Evolutionary conservation across 2,888 invertebrate species (phyloP), one percentile per base, ranked within the genome.

Genomic region (Protonemura montana): DNA sequence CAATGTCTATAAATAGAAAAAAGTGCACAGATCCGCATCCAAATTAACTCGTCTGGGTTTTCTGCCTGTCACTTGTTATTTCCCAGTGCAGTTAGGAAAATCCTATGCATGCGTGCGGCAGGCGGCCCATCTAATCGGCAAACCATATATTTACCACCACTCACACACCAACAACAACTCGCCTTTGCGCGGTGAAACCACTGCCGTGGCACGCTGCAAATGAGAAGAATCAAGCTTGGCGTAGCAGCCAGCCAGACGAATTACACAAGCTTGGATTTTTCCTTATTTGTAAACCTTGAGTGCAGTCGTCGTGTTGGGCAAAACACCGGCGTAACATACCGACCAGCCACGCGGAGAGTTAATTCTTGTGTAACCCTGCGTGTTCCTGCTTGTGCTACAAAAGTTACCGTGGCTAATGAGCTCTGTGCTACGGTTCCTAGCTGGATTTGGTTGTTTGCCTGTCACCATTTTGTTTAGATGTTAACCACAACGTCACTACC

Each of bases 271-370:
- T 59, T 3, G 59, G 59, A 59, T 59, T 59, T 59, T 59, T 59
- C 59, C 59, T 59, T 59, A 59, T 59, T 59, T 59, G 59, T 59
- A 59, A 59, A 59, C 59, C 59, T 59, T 59, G 59, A 59, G 59
- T 59, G 59, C 59, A 59, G 59, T 59, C 21, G 59, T 21, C 59
- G 59, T 21, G 59, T 59, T 59, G 1, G 21, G 21, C 59, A 2
- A 59, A 2, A 59, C 21, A 59, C 13, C 13, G 59, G 16, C 59
- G 13, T 59, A 35, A 3, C 5, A 35, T 35, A 35, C 35, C 59
- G 59, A 35, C 35, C 59, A 59, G 21, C 59, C 21, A 21, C 1
- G 21, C 16, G 59, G 13, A 13, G 6, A 13, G 59, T 13, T 59
- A 13, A 59, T 59, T 59, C 5, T 35, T 35, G 59, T 59, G 59